Percentiles rank a stretch among this genome's conserved stretches.
Conservation (phyloP, 2,888 invertebrate genomes). For the Torymus tubicola region DNA sequence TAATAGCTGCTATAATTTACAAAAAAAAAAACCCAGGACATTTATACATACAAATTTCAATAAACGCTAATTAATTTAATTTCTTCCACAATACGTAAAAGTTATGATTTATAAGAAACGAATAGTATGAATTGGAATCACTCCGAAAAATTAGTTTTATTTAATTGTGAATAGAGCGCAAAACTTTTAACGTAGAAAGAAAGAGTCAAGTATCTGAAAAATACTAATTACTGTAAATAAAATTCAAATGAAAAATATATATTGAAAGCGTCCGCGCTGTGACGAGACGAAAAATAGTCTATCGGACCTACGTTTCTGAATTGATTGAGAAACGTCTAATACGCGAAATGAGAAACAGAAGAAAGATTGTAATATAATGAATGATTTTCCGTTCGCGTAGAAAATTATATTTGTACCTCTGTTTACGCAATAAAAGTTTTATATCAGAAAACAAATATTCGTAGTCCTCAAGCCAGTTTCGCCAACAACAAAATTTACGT, state of each 20-base stretch:
- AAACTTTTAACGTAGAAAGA: conserved; percentile 26
- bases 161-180: not conserved
- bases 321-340: conserved; percentile 44
- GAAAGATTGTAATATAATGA: conserved; percentile 32
- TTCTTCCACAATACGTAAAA: no score
- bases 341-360: not conserved
- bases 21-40: not conserved
- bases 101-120: not conserved
- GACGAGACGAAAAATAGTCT: not conserved
- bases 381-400: conserved; percentile 20
- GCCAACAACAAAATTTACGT: no score
- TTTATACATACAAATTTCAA: not conserved
- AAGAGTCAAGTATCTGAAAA: conserved; percentile 30
- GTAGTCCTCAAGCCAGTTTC: no score
- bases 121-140: not conserved
- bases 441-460: conserved; percentile 30
- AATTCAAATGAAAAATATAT: conserved; percentile 24
- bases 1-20: not conserved
- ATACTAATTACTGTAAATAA: conserved; percentile 46
- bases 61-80: not conserved
- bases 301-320: conserved; percentile 32
- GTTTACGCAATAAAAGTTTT: conserved; percentile 52
- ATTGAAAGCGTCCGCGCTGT: conserved; percentile 8
- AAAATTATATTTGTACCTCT: conserved; percentile 51
- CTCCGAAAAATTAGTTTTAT: no score